Conservation (phyloP, 2,113 vertebrate species). For the Daboia siamensis region DNA sequence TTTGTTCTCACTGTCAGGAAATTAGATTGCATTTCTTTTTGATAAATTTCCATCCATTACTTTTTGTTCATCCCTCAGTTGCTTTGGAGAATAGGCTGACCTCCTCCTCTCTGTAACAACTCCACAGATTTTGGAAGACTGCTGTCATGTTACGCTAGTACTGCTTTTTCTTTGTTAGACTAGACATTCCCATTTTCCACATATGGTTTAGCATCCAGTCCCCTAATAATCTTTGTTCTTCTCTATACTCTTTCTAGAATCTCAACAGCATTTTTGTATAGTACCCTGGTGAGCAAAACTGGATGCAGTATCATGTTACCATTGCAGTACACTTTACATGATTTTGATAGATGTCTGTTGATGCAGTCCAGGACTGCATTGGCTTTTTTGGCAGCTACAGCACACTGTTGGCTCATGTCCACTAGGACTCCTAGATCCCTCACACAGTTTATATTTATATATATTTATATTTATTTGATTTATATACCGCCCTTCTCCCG, state of each 20-base stretch:
- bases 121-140: neutral
- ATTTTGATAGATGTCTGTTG: no score
- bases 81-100: neutral
- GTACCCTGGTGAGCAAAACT: neutral
- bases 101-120: neutral
- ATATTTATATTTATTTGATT: no score
- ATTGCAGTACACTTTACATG: no score
- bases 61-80: neutral
- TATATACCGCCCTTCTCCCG: no score
- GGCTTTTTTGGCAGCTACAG: no score
- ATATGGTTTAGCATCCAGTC: no score
- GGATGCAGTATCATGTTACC: neutral
- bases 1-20: neutral
- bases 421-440: no score
- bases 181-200: no score
- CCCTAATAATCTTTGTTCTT: neutral
- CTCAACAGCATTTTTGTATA: neutral
- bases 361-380: no score
- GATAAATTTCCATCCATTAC: neutral
- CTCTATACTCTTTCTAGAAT: neutral
- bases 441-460: no score
- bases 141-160: neutral
- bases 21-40: neutral
- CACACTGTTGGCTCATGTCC: no score
- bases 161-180: no score